phyloP scores from a whole-genome alignment of 92 coral and sea anemone species.

The Epizoanthus stellaris region DNA sequence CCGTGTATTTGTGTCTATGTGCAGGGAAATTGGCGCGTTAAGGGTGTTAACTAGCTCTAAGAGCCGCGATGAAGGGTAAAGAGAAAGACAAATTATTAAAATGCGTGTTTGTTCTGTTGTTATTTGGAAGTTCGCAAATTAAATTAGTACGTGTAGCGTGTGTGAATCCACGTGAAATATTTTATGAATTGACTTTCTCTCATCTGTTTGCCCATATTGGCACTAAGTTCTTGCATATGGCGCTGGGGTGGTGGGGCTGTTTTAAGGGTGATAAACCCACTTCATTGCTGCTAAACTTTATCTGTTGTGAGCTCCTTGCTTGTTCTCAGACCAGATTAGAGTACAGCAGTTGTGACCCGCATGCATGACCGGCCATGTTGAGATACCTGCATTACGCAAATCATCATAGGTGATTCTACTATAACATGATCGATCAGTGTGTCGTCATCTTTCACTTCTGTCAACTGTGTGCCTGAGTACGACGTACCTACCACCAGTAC shows the following conservation, averaged over 20 bases:
- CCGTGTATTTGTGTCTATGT: neutral
- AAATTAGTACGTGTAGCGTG: constrained; percentile 1
- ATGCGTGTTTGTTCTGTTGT: constrained; percentile 15
- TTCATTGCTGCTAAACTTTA: constrained; percentile 3
- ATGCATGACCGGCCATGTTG: constrained; percentile 42
- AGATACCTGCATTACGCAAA: constrained; percentile 6
- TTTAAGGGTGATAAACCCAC: constrained; percentile 17
- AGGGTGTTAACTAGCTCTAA: constrained; percentile 6
- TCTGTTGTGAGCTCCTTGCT: neutral
- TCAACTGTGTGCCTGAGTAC: no score
- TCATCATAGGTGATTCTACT: neutral
- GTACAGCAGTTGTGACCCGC: constrained; percentile 5
- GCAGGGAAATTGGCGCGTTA: neutral
- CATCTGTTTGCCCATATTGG: constrained; percentile 33
- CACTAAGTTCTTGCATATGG: constrained; percentile 7
- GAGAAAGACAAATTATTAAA: constrained; percentile 7
- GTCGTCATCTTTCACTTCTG: neutral
- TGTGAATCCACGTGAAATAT: neutral
- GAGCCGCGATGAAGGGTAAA: constrained; percentile 4
- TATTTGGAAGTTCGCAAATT: constrained; percentile 11
- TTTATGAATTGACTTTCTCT: neutral
- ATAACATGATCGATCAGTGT: neutral
- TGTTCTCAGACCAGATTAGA: neutral
- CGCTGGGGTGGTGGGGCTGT: neutral
- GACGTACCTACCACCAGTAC: no score